Evolutionary conservation across 2,797 vertebrate genomes (phyloP).

Genomic region (Myotis findleyi): DNA sequence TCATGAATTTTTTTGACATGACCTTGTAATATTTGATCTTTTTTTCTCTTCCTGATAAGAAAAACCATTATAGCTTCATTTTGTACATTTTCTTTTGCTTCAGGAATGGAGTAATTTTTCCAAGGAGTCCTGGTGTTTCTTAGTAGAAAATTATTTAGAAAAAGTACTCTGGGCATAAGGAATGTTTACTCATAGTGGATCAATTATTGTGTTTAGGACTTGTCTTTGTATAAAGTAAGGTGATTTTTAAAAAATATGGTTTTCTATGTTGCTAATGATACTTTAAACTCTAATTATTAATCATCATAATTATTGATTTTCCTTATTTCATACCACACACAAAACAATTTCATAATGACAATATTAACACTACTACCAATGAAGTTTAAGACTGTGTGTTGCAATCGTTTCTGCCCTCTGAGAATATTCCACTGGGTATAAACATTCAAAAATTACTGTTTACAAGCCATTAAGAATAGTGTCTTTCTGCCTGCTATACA

Average conservation of each 20-base stretch:
- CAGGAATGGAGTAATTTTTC: neutral
- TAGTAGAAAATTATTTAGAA: neutral
- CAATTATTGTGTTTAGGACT: neutral
- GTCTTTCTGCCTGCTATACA: neutral
- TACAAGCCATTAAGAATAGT: neutral
- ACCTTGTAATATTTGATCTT: neutral
- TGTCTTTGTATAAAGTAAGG: neutral
- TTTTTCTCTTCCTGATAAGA: neutral
- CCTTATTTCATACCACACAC: neutral
- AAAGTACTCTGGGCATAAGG: neutral
- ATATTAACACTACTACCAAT: neutral
- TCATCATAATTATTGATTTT: neutral
- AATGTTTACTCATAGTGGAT: neutral
- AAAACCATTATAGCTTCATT: neutral
- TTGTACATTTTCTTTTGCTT: neutral
- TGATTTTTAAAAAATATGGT: neutral
- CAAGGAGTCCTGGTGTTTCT: neutral
- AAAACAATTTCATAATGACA: neutral
- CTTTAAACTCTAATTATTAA: neutral
- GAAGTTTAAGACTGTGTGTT: neutral
- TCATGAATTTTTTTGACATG: neutral
- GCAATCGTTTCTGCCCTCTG: neutral
- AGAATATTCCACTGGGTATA: neutral
- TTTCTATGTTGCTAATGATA: neutral
- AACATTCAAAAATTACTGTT: neutral